Conservation (phyloP, 2,888 invertebrate genomes). For the Acanthoscelides obtectus region DNA sequence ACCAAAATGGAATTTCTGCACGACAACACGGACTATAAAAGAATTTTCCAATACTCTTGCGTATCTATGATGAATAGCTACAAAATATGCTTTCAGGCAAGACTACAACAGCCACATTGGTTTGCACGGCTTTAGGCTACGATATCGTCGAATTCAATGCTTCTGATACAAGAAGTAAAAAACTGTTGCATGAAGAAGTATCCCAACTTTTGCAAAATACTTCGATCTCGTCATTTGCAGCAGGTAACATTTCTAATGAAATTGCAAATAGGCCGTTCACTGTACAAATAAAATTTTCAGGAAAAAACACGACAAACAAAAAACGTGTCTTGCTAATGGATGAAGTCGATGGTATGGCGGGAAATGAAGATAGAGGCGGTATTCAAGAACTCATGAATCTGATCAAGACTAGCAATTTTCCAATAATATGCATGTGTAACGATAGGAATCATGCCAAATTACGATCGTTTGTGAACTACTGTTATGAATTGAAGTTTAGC, state of each 20-base stretch:
- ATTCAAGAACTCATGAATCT: slow-evolving; percentile 88
- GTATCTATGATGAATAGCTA: no score
- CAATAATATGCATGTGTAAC: slow-evolving; percentile 97
- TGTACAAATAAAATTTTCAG: slow-evolving; percentile 19
- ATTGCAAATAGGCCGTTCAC: no score
- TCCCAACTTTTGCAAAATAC: slow-evolving; percentile 74
- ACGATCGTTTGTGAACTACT: slow-evolving; percentile 86
- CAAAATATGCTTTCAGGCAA: slow-evolving; percentile 53
- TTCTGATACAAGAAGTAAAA: slow-evolving; percentile 92
- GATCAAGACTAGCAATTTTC: slow-evolving; percentile 83
- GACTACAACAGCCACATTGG: slow-evolving; percentile 84
- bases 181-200: slow-evolving; percentile 77
- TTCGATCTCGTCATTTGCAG: slow-evolving; percentile 66
- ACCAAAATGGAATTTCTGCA: no score
- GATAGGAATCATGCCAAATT: slow-evolving; percentile 93
- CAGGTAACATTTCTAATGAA: no score
- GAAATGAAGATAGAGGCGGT: slow-evolving; percentile 97
- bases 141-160: slow-evolving; percentile 95
- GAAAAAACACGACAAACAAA: slow-evolving; percentile 47
- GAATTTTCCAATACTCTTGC: no score
- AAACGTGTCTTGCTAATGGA: slow-evolving; percentile 98
- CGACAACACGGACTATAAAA: no score
- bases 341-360: slow-evolving; percentile 99
- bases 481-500: slow-evolving; percentile 84
- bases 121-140: slow-evolving; percentile 84